Percentiles rank a stretch among this genome's conserved stretches.
Conservation (phyloP, 53 echinoderm and acorn worm species). For the Pentamera pediparva region DNA sequence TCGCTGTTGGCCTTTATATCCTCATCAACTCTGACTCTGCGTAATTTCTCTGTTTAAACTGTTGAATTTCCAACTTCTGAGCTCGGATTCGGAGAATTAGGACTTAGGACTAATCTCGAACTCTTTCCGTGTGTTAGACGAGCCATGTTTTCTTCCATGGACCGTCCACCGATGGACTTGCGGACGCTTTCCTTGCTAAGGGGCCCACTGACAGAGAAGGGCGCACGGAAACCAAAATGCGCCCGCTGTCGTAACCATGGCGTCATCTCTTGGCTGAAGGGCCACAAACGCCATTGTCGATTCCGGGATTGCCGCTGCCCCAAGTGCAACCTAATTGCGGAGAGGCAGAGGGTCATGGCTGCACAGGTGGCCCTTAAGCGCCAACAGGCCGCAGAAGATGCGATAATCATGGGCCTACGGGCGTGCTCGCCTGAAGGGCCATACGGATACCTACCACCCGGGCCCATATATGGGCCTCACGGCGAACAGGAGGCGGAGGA, state of each 20-base stretch:
- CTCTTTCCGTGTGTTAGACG: too few relatives aligned
- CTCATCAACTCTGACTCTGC: too few relatives aligned
- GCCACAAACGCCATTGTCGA: conserved; percentile 96
- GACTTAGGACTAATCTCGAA: too few relatives aligned
- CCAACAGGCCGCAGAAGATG: conserved; percentile 98
- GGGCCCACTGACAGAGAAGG: conserved; percentile 95
- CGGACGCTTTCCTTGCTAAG: conserved; percentile 83
- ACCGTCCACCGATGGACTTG: conserved; percentile 69
- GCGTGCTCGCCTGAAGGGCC: conserved; percentile 86
- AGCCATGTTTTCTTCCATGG: conserved; percentile 29
- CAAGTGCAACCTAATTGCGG: conserved; percentile 98
- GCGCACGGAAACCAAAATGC: conserved; percentile 94
- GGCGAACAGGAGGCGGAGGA: conserved; percentile 7
- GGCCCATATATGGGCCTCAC: conserved; percentile 60
- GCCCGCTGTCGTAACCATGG: conserved; percentile 98
- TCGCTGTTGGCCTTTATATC: too few relatives aligned
- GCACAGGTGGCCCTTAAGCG: conserved; percentile 96
- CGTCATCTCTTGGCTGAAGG: conserved; percentile 97
- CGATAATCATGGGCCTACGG: conserved; percentile 89
- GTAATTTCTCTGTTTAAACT: too few relatives aligned
- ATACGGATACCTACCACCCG: conserved; percentile 67
- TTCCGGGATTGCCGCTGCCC: conserved; percentile 98
- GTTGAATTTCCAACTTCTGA: too few relatives aligned
- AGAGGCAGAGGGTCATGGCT: conserved; percentile 98
- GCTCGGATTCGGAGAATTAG: too few relatives aligned